Conservation (phyloP, 2,888 invertebrate species). For the Nemotelus nigrinus region DNA sequence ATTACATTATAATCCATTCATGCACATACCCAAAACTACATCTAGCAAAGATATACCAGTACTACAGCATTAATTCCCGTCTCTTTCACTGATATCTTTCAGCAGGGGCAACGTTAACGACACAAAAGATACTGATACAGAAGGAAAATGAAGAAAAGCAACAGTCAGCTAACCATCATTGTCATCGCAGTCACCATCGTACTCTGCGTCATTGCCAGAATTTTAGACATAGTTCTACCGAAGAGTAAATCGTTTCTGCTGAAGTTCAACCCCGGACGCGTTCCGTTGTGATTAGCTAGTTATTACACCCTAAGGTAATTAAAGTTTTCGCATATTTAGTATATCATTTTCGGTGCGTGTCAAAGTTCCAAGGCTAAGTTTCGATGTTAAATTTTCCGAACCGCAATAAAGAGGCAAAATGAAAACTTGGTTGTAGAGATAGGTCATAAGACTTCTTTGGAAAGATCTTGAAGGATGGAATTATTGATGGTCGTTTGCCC, state of each 20-base stretch:
- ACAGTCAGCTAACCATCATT: too few relatives aligned
- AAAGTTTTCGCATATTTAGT: slow-evolving; percentile 47
- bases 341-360: slow-evolving; percentile 30
- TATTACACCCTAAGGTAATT: slow-evolving; percentile 49
- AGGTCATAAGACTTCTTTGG: neutral
- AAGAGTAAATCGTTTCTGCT: too few relatives aligned
- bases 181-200: too few relatives aligned
- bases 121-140: too few relatives aligned
- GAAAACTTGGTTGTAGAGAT: neutral
- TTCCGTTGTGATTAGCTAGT: slow-evolving; percentile 49
- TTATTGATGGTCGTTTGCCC: neutral
- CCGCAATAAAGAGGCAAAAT: neutral
- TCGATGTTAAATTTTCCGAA: neutral
- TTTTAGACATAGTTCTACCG: too few relatives aligned
- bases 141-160: too few relatives aligned
- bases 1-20: slow-evolving; percentile 3
- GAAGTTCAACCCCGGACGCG: neutral
- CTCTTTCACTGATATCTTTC: too few relatives aligned
- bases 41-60: too few relatives aligned
- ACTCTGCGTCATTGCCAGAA: too few relatives aligned
- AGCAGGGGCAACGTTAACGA: too few relatives aligned
- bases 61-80: too few relatives aligned
- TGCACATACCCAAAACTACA: neutral
- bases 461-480: neutral
- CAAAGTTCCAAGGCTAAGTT: neutral